Conservation (phyloP, 2,888 invertebrate species). For the Tyria jacobaeae region DNA sequence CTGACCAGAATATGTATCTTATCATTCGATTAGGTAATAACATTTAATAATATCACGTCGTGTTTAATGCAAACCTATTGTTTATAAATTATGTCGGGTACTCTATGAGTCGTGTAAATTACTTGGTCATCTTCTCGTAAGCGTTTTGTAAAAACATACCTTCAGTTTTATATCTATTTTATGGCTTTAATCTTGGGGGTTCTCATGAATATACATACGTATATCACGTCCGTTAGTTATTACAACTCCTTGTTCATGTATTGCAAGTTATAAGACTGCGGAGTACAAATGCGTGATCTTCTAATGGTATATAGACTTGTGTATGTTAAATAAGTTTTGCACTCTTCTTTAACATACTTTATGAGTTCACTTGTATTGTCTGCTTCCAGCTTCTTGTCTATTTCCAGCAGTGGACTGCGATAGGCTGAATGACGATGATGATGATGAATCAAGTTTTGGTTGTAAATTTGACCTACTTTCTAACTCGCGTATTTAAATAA, state of each 20-base stretch:
- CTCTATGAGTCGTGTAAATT: background rate
- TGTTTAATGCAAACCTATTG: background rate
- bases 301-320: no score
- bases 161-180: constrained; percentile 13
- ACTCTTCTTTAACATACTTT: no score
- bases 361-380: no score
- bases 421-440: no score
- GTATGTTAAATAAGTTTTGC: no score
- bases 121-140: constrained; percentile 2
- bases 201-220: constrained; percentile 2
- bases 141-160: background rate
- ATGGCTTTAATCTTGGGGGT: constrained; percentile 2
- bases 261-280: background rate
- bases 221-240: background rate
- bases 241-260: background rate
- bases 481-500: no score
- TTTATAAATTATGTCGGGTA: background rate
- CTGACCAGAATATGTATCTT: constrained; percentile 14
- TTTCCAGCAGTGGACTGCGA: no score
- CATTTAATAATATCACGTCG: background rate
- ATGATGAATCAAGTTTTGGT: no score
- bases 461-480: no score
- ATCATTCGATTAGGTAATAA: constrained; percentile 9
- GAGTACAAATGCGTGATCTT: background rate
- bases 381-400: no score